These are phyloP conservation scores for Epinephelus malabaricus DNA, from an alignment of 2,797 vertebrate genomes.

Conservation along the genomic window DNA sequence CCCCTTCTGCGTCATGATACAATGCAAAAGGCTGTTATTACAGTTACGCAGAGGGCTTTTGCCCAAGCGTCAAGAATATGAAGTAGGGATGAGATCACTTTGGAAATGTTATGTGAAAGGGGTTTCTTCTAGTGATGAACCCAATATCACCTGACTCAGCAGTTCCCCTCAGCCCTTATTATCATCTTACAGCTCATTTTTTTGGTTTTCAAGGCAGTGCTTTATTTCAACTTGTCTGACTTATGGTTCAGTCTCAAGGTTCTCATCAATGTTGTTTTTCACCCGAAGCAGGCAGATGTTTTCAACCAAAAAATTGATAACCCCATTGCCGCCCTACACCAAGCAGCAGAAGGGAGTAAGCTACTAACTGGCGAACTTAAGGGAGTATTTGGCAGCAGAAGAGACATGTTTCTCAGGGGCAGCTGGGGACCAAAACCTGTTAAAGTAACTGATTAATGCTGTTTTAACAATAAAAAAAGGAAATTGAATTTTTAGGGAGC, in stretches of 20 bases:
- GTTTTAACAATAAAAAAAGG: not conserved
- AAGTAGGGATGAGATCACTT: too few species aligned
- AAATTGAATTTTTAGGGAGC: not conserved
- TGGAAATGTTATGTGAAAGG: not conserved
- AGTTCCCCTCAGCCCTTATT: not conserved
- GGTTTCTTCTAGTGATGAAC: not conserved
- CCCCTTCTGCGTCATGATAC: too few species aligned
- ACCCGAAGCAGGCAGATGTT: not conserved
- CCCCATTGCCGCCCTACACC: not conserved
- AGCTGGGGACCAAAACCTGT: not conserved
- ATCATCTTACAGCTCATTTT: not conserved
- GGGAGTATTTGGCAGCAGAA: not conserved
- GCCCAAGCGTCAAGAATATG: too few species aligned
- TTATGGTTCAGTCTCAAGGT: not conserved
- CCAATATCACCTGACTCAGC: not conserved
- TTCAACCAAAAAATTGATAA: not conserved
- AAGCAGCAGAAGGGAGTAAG: not conserved
- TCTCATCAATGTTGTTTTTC: not conserved
- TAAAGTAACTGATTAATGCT: conserved; percentile 1
- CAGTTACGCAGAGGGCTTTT: too few species aligned
- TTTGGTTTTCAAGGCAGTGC: not conserved
- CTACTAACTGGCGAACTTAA: not conserved
- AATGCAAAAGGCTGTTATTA: too few species aligned
- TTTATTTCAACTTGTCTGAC: not conserved
- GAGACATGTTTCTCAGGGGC: not conserved